A percentile compares a stretch with the other conserved stretches of the same genome.
phyloP scores from a whole-genome alignment of 2,888 invertebrate genomes.

The Platerodrilus igneus region DNA sequence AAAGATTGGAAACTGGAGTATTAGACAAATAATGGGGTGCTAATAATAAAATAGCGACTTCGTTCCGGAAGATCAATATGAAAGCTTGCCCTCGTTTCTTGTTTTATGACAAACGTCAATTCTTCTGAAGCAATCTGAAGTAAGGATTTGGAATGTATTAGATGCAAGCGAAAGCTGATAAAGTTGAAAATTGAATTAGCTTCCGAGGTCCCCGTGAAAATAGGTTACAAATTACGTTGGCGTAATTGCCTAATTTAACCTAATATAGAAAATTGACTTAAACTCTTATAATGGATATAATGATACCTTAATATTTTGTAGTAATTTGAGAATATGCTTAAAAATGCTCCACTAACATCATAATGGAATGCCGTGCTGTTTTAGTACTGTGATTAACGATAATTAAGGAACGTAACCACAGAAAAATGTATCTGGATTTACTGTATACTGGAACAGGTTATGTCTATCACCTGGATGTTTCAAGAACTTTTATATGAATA shows the following conservation, averaged over 20 bases:
- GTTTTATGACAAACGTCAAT: slow-evolving; percentile 16
- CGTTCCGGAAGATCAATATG: slow-evolving; percentile 11
- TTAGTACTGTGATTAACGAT: too few species aligned
- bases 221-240: slow-evolving; percentile 16
- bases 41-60: slow-evolving; percentile 13
- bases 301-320: slow-evolving; percentile 6
- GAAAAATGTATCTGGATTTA: too few species aligned
- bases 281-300: slow-evolving; percentile 6
- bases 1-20: slow-evolving; percentile 19
- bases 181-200: slow-evolving; percentile 18
- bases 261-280: slow-evolving; percentile 15
- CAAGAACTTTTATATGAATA: too few species aligned
- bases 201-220: slow-evolving; percentile 15
- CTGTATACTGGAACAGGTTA: too few species aligned
- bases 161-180: slow-evolving; percentile 20
- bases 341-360: too few species aligned
- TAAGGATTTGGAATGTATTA: slow-evolving; percentile 12
- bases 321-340: slow-evolving; percentile 1
- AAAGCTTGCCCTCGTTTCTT: slow-evolving; percentile 14
- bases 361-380: too few species aligned
- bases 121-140: slow-evolving; percentile 10
- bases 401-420: too few species aligned
- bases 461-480: too few species aligned
- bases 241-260: slow-evolving; percentile 18
- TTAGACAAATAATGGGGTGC: slow-evolving; percentile 17